Base-by-base conservation (phyloP, 2,888 invertebrate genomes). In the Lysandra bellargus region DNA sequence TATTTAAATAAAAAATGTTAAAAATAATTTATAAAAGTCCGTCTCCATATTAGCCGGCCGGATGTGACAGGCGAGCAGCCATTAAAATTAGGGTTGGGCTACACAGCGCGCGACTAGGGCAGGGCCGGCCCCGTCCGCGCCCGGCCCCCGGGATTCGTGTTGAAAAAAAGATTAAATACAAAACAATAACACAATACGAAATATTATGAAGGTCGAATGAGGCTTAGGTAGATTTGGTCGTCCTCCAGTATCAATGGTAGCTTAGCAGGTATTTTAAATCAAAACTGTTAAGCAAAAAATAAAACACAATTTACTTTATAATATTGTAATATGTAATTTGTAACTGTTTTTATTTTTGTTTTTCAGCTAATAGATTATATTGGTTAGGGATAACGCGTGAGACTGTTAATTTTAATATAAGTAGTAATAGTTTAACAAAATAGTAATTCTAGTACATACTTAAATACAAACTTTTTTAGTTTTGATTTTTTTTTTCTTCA, bases 61-160 rank as follows among this genome's bases (percentile, higher is more conserved):
- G 93, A 94, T 92, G 90, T 93, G 89, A 87, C 87, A 88, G 85
- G 86, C 85, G 84, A 91, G 94, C 94, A 92, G 95, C 95, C 95
- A 95, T 95, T 94, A 94, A 94, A 94, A 93, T 94, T 94, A 94
- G 94, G 95, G 95, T 91, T 94, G 95, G 94, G 94, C 93, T 88
- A 90, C 89, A 87, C 88, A 88, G 86, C 89, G 83, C 87, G 88
- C 86, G 90, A 88, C 91, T 92, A 92, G 93, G 93, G 94, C 89
- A 89, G 92, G 92, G 91, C 92, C 90, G 88, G 85, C 85, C 75
- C 75, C 87, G 89, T 86, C 53, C 91, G 89, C 90, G 90, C 91
- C 91, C 85, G 87, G 85, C 90, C 91, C 91, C 86, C 85, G 87
- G 85, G 87, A 87, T 87, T 83, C 88, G 83, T 83, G 83, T 83